Evolutionary conservation across 1,140 invertebrate species (phyloP).

Genomic region (Gonatopus flavifemur): DNA sequence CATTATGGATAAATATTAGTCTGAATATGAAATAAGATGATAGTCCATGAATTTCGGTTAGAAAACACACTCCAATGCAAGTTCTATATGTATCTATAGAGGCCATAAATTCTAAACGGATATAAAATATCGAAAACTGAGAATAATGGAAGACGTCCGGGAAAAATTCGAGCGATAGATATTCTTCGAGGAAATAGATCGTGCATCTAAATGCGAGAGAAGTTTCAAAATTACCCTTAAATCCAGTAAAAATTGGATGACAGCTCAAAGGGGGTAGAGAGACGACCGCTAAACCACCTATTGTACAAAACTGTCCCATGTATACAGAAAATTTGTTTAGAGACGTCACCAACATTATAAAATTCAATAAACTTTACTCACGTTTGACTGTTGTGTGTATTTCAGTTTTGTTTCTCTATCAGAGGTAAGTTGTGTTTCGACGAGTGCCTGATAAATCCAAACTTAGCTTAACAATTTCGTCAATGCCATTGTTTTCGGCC

Average conservation of each 20-base stretch:
- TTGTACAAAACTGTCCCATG: no score
- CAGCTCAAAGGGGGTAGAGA: no score
- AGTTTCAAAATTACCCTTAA: no score
- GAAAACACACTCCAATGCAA: neutral
- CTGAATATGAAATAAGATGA: neutral
- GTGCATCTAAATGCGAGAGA: no score
- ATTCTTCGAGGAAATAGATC: no score
- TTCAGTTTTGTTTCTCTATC: constrained; percentile 13
- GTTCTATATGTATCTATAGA: neutral
- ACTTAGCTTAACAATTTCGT: constrained; percentile 28
- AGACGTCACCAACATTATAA: no score
- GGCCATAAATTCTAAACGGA: neutral
- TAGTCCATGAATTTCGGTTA: neutral
- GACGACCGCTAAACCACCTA: no score
- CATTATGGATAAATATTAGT: neutral
- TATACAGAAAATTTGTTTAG: no score
- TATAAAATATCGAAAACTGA: neutral
- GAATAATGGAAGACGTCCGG: neutral
- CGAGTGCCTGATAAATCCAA: constrained; percentile 24
- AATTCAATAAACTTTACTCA: no score
- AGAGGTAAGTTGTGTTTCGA: constrained; percentile 34
- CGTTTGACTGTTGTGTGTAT: constrained; percentile 15
- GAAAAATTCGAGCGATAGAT: neutral
- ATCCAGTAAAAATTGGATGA: no score
- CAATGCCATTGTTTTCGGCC: constrained; percentile 35